Conservation (phyloP, 2,888 invertebrate genomes). For the Drosophila neonasuta region DNA sequence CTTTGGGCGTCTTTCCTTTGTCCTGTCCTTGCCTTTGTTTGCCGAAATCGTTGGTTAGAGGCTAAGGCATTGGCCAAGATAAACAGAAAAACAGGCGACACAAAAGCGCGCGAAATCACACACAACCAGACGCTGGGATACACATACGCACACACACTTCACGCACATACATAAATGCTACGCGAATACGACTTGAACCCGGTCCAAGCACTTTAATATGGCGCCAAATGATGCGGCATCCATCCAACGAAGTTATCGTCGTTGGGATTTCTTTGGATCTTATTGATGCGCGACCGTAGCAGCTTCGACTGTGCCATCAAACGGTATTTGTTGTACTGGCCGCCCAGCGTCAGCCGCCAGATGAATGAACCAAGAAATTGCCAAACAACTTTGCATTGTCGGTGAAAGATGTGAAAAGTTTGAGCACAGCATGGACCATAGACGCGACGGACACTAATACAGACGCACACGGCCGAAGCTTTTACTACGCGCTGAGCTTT, state of each 20-base stretch:
- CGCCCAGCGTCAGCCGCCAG: slow-evolving; percentile 46
- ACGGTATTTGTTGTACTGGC: slow-evolving; percentile 70
- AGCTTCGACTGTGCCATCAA: slow-evolving; percentile 59
- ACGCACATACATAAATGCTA: slow-evolving; percentile 6
- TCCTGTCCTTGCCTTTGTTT: slow-evolving; percentile 37
- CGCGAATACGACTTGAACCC: slow-evolving; percentile 34
- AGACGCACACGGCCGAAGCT: slow-evolving; percentile 45
- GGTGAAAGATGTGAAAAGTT: slow-evolving; percentile 64
- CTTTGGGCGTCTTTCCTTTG: slow-evolving; percentile 37
- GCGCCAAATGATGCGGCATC: slow-evolving; percentile 65
- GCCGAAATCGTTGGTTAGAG: slow-evolving; percentile 24
- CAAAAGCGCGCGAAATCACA: slow-evolving; percentile 71
- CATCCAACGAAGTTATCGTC: slow-evolving; percentile 27
- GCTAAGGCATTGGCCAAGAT: slow-evolving; percentile 50
- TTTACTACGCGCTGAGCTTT: slow-evolving; percentile 67
- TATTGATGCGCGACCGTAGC: slow-evolving; percentile 38
- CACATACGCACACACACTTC: slow-evolving; percentile 7
- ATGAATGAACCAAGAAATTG: slow-evolving; percentile 73
- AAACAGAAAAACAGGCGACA: slow-evolving; percentile 60
- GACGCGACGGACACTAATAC: slow-evolving; percentile 30
- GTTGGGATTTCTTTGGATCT: slow-evolving; percentile 29
- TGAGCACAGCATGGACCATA: slow-evolving; percentile 54
- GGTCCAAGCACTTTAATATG: slow-evolving; percentile 65
- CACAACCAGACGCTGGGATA: slow-evolving; percentile 37
- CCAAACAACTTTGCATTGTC: slow-evolving; percentile 68